phyloP scores from a whole-genome alignment of 2,113 vertebrate genomes.

The Ctenomys sociabilis region DNA sequence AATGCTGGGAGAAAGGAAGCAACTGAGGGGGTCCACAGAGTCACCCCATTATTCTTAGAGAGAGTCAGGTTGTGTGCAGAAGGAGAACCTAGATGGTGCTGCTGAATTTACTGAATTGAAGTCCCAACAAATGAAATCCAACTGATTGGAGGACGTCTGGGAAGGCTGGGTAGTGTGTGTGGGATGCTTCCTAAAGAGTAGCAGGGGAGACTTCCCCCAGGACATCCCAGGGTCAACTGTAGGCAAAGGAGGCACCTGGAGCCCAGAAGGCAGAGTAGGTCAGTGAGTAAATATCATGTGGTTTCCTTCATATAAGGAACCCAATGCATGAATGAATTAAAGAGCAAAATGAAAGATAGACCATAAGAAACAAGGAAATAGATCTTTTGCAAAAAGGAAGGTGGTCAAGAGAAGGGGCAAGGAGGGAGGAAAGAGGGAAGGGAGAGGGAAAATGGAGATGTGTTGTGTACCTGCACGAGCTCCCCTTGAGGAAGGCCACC shows the following conservation, averaged over 20 bases:
- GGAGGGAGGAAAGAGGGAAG: neutral
- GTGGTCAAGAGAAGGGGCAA: neutral
- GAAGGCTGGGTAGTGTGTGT: neutral
- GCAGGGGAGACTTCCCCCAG: neutral
- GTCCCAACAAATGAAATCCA: neutral
- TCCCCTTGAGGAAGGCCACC: neutral
- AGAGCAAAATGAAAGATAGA: neutral
- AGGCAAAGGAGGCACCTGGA: neutral
- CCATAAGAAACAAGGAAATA: neutral
- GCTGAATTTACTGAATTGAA: constrained; percentile 8
- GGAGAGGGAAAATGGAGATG: neutral
- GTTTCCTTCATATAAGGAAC: neutral
- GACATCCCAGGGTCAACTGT: too few species aligned
- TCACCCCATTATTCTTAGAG: neutral
- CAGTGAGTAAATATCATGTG: neutral
- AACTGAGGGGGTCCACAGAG: neutral
- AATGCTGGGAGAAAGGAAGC: neutral
- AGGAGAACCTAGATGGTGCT: neutral
- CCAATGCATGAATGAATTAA: neutral
- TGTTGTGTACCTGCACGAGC: neutral
- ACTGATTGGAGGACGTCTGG: neutral
- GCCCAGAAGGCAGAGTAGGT: neutral
- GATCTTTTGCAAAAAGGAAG: neutral
- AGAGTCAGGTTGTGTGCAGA: neutral
- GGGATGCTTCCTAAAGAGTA: neutral